Base-by-base conservation (phyloP, 2,888 invertebrate genomes). In the Parnassius glacialis region DNA sequence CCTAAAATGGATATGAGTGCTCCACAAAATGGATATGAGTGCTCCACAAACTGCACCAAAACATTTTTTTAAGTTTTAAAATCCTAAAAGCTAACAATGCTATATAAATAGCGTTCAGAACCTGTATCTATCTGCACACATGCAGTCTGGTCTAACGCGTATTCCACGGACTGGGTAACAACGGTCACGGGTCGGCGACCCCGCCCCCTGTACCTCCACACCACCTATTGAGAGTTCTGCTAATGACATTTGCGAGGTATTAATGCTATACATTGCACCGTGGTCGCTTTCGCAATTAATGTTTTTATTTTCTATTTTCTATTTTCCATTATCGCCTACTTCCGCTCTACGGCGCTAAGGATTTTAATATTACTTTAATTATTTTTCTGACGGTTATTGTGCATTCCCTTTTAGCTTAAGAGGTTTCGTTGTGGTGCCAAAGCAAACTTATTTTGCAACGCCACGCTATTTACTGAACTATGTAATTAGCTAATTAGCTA, bases 221-320 rank as follows among this genome's bases (percentile, higher is more conserved):
- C 67, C 1, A 34, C 72, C 62, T 57, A 59, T 58, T 52, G 57
- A 67, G 73, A 73, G 72, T 68, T 70, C 73, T 72, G 67, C 78
- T 83, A 83, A 83, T 82, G 82, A 79, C 78, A 79, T 83, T 81
- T 75, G 72, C 76, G 65, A 76, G 74, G 74, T 75, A 78, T 73
- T 74, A 75, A 76, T 65, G 66, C 68, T 61, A 65, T 67, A 68
- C 65, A 62, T 63, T 68, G 61, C 65, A 64, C 57, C 62, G 64
- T 65, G 64, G 59, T 56, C 63, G 59, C 59, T 56, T 63, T 59
- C 41, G 56, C 63, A 59, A 59, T 59, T 63, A 56, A 56, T 51
- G 51, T 63, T 63, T 62, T 63, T 59, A 59, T 63, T 63, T 63
- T 63, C 63, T 59, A 59, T 63, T 63, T 63, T 63, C 63, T 59